Percentiles rank a stretch among this genome's conserved stretches.
These are phyloP conservation scores for Ataeniobius toweri DNA, from an alignment of 2,797 vertebrate genomes.

Conservation along the genomic window DNA sequence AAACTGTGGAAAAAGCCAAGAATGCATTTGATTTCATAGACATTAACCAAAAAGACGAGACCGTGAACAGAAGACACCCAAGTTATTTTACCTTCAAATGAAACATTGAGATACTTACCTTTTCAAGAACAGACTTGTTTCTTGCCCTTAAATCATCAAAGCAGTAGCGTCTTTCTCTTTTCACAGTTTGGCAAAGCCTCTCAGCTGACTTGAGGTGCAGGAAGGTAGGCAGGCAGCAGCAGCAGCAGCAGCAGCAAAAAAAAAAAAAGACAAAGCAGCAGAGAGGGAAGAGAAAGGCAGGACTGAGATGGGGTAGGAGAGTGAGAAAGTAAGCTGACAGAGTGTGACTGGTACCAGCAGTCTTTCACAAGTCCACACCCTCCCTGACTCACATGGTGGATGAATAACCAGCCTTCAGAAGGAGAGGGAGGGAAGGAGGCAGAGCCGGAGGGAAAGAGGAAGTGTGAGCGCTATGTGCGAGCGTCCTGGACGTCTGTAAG, in stretches of 20 bases:
- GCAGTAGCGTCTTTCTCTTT: conserved; percentile 28
- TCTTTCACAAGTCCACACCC: conserved; percentile 79
- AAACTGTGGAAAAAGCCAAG: background rate
- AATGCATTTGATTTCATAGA: conserved; percentile 30
- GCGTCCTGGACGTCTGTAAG: background rate
- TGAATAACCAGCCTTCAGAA: conserved; percentile 81
- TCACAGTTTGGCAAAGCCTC: conserved; percentile 35
- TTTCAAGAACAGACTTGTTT: conserved; percentile 17
- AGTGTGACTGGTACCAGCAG: conserved; percentile 84
- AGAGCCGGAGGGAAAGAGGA: conserved; percentile 24
- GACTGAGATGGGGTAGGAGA: conserved; percentile 41
- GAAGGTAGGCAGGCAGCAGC: conserved; percentile 22
- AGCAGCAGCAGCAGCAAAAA: background rate
- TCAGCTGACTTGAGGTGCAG: conserved; percentile 33
- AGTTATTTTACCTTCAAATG: conserved; percentile 25
- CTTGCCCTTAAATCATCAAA: conserved; percentile 46
- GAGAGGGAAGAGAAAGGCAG: conserved; percentile 32
- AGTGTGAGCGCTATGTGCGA: conserved; percentile 22
- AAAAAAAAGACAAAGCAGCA: conserved; percentile 28
- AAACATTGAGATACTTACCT: conserved; percentile 58
- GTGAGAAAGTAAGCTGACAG: conserved; percentile 71
- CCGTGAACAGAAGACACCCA: conserved; percentile 18
- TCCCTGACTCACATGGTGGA: conserved; percentile 81
- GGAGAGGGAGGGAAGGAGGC: conserved; percentile 58
- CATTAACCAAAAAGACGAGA: background rate